These are phyloP conservation scores for Cyrtorhinus lividipennis DNA, from an alignment of 1,140 invertebrate genomes.

Conservation along the genomic window DNA sequence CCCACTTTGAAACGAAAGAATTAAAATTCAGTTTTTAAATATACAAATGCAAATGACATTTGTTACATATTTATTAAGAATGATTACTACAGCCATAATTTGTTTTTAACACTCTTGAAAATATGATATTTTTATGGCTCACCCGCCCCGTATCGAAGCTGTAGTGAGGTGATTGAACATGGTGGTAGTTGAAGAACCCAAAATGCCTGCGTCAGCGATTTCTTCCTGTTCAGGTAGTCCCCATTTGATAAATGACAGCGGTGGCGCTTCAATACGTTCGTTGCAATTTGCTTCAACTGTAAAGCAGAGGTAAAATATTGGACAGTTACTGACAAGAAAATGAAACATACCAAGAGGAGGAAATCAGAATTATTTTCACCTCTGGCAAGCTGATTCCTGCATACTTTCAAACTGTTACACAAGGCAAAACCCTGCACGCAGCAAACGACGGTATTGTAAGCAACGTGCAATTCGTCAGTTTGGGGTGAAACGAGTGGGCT, in stretches of 20 bases:
- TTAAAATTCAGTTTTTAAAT: too few relatives aligned
- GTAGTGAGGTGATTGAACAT: constrained; percentile 76
- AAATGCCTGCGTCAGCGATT: constrained; percentile 61
- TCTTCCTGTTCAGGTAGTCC: constrained; percentile 59
- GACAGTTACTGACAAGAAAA: too few relatives aligned
- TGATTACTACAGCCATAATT: too few relatives aligned
- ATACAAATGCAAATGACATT: too few relatives aligned
- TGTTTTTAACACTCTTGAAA: too few relatives aligned
- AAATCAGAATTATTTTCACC: too few relatives aligned
- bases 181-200: constrained; percentile 56
- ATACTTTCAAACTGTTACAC: constrained; percentile 62
- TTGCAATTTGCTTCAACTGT: constrained; percentile 56
- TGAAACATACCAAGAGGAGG: too few relatives aligned
- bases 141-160: constrained; percentile 62
- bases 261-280: constrained; percentile 38
- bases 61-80: too few relatives aligned
- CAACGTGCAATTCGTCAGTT: constrained; percentile 68
- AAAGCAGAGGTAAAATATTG: too few relatives aligned
- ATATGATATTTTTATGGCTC: too few relatives aligned
- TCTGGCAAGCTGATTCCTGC: constrained; percentile 66
- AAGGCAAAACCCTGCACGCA: constrained; percentile 70
- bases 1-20: too few relatives aligned
- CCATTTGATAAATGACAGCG: constrained; percentile 67
- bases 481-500: constrained; percentile 39
- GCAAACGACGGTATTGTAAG: constrained; percentile 61